Base-by-base conservation (phyloP, 2,797 vertebrate species). In the Phrynocephalus vlangalii region DNA sequence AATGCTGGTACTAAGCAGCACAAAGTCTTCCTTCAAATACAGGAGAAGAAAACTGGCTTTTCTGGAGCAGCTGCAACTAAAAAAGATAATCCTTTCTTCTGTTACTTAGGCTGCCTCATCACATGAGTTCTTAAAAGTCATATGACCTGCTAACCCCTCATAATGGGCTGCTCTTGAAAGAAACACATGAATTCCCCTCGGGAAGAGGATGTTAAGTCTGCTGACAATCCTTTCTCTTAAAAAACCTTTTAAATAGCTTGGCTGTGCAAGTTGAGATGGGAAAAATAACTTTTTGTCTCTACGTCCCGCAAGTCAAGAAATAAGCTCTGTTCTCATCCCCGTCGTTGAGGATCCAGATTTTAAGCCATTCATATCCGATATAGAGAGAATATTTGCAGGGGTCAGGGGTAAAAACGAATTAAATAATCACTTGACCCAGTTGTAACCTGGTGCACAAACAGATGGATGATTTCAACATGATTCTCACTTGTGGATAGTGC, bases 101-200 rank as follows among this genome's bases (percentile, higher is more conserved):
- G 7, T 6, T 89, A 18, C 87, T 86, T 50, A 20, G 26, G 77
- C 88, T 87, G 90, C 60, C 91, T 88, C 10, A 70, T 88, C 9
- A 0, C 88, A 90, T 90, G 87, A 72, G 80, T 86, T 87, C 90
- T 72, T 83, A 50, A 90, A 95, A 92, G 88, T 90, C 90, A 93
- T 87, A 87, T 81, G 93, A 91, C 92, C 89, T 93, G 92, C 88
- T 92, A 92, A 88, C 87, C 77, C 84, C 84, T 92, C 26, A 68
- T 0, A 91, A 94, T 95, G 68, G 83, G 88, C 60, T 66, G 48
- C 81, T 93, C 80, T 94, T 89, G 86, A 83, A 28, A 82, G 89
- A 94, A 93, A 73, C 84, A 90, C 71, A 68, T 66, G 63, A 67
- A 86, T 89, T 94, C 5, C 18, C 86, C 88, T 75, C 75, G 67